A percentile compares a stretch with the other conserved stretches of the same genome.
phyloP scores from a whole-genome alignment of 2,888 invertebrate species.

The Chelonus formosanus region DNA sequence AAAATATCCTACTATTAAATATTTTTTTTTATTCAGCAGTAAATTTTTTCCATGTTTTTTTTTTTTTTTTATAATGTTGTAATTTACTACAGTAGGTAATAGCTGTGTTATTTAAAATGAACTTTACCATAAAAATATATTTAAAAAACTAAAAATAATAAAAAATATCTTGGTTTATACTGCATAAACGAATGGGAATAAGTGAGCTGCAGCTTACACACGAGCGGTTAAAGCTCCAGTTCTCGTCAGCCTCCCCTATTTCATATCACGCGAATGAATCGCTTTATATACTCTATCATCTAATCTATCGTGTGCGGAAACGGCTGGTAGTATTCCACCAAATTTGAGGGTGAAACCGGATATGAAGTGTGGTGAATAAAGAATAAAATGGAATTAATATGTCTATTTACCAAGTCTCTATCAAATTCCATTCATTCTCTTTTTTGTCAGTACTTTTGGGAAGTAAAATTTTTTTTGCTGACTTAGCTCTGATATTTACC shows the following conservation, averaged over 20 bases:
- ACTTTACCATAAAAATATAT: no score
- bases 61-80: no score
- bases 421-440: background rate
- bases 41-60: no score
- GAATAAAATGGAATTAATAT: constrained; percentile 1
- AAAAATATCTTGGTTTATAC: background rate
- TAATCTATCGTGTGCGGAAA: constrained; percentile 28
- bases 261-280: constrained; percentile 22
- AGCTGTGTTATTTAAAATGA: no score
- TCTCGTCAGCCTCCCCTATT: constrained; percentile 24
- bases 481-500: background rate
- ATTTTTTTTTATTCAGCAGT: no score
- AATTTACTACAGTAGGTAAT: no score
- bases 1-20: no score
- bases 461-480: background rate
- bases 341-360: constrained; percentile 36
- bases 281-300: constrained; percentile 3
- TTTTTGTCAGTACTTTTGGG: no score
- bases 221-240: constrained; percentile 25
- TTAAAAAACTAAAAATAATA: background rate
- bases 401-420: constrained; percentile 17
- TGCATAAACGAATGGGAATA: background rate
- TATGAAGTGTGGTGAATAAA: constrained; percentile 7
- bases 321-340: constrained; percentile 30
- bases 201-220: no score